Evolutionary conservation across 1,140 invertebrate species (phyloP), one percentile per base, ranked within the genome.

Genomic region (Drosophila gunungcola): DNA sequence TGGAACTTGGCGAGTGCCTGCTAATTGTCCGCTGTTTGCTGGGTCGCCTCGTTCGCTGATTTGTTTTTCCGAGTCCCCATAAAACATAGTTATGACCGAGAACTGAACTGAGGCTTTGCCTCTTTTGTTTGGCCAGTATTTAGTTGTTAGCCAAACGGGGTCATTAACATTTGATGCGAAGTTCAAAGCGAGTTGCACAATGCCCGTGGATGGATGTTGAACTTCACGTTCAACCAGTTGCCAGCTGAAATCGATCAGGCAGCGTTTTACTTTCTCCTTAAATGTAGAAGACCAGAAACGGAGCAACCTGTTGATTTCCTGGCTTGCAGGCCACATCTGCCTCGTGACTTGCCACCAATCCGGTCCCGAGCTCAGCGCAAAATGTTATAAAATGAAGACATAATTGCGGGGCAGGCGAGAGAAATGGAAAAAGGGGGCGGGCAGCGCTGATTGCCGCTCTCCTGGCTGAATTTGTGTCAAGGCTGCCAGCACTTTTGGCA

Each of bases 221-320:
- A 76, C 73, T 86, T 76, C 79, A 88, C 67, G 75, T 65, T 61
- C 60, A 88, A 88, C 79, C 83, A 73, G 76, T 80, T 84, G 64
- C 46, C 49, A 36, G 57, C 34, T 70, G 43, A 70, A 70, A 70
- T 70, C 67, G 67, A 70, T 70, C 67, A 52, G 74, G 64, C 65
- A 61, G 61, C 55, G 42, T 55, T 70, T 86, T 86, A 86, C 83
- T 86, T 86, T 86, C 83, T 83, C 83, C 84, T 83, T 83, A 88
- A 86, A 88, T 58, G 83, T 83, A 88, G 84, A 88, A 88, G 84
- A 89, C 76, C 42, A 78, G 67, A 78, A 78, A 63, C 67, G 51
- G 67, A 70, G 64, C 67, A 70, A 70, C 67, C 52, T 62, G 76
- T 89, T 76, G 75, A 88, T 88, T 88, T 88, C 83, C 83, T 88